phyloP scores from a whole-genome alignment of 2,113 vertebrate genomes.

The Python bivittatus region DNA sequence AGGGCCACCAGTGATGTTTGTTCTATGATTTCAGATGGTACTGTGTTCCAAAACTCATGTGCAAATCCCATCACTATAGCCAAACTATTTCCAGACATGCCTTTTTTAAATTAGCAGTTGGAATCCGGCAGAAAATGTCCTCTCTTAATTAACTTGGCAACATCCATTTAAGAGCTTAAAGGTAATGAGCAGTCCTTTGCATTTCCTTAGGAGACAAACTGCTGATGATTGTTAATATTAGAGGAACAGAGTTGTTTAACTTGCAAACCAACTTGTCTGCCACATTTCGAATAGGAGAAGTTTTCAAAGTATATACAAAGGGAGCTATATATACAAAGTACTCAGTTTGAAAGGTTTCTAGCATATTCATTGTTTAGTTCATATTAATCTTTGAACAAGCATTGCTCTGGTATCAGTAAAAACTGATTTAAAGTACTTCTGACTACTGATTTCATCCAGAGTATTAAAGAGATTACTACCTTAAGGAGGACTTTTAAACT shows the following conservation, averaged over 20 bases:
- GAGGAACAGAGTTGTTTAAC: too few species aligned
- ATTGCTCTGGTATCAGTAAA: not conserved
- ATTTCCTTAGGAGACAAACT: too few species aligned
- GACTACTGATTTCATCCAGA: not conserved
- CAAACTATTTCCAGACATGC: not conserved
- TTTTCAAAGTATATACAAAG: not conserved
- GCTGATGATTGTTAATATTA: too few species aligned
- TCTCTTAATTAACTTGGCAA: not conserved
- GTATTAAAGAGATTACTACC: not conserved
- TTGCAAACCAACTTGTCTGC: not conserved
- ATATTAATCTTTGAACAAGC: not conserved
- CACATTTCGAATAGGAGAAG: not conserved
- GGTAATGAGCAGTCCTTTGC: not conserved
- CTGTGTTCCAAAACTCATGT: not conserved
- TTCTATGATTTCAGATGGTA: not conserved
- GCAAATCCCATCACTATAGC: not conserved
- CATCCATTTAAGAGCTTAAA: not conserved
- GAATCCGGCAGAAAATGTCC: not conserved
- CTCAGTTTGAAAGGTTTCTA: not conserved
- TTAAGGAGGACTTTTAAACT: not conserved
- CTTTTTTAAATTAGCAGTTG: not conserved
- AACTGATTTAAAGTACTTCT: not conserved
- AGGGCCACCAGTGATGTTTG: not conserved
- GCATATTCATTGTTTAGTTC: not conserved
- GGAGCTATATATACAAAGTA: not conserved